Percentiles rank a stretch among this genome's conserved stretches.
phyloP scores from a whole-genome alignment of 1,140 invertebrate genomes.

The Lycorma delicatula region DNA sequence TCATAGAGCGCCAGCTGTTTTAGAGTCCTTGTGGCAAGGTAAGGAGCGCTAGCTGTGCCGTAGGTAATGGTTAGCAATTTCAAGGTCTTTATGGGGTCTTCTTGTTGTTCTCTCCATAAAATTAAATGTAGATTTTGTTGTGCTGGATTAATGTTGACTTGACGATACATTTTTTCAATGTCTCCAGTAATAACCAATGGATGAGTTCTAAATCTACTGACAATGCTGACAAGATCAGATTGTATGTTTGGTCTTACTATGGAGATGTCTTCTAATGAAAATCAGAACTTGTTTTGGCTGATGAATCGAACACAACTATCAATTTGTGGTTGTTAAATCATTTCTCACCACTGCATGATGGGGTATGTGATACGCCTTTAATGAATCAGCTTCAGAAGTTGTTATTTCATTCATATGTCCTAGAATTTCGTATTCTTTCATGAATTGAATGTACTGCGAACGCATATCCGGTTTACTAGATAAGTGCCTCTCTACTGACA shows the following conservation, averaged over 20 bases:
- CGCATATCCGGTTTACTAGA: slow-evolving; percentile 1
- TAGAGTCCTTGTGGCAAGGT: slow-evolving; percentile 32
- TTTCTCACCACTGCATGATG: slow-evolving; percentile 28
- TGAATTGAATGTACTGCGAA: slow-evolving; percentile 28
- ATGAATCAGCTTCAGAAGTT: not conserved
- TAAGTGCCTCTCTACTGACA: slow-evolving; percentile 12
- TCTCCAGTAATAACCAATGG: slow-evolving; percentile 30
- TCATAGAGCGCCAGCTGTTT: slow-evolving; percentile 34
- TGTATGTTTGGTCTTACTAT: slow-evolving; percentile 34
- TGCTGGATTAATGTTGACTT: slow-evolving; percentile 18
- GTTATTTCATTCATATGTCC: slow-evolving; percentile 25
- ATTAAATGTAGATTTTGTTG: slow-evolving; percentile 34
- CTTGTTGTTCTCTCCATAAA: slow-evolving; percentile 31
- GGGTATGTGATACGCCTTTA: slow-evolving; percentile 21
- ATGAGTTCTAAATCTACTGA: slow-evolving; percentile 33
- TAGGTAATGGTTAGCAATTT: slow-evolving; percentile 32
- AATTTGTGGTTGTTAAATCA: slow-evolving; percentile 26
- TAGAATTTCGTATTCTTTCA: slow-evolving; percentile 28
- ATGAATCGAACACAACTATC: slow-evolving; percentile 36
- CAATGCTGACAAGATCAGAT: slow-evolving; percentile 34
- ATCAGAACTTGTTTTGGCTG: slow-evolving; percentile 21
- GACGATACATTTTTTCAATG: slow-evolving; percentile 28
- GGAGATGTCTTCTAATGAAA: slow-evolving; percentile 30
- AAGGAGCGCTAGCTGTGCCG: slow-evolving; percentile 32
- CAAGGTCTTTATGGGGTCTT: slow-evolving; percentile 28